Percentiles rank a stretch among this genome's conserved stretches.
Evolutionary conservation across 2,888 invertebrate species (phyloP).

Genomic region (Isoperla grammatica): DNA sequence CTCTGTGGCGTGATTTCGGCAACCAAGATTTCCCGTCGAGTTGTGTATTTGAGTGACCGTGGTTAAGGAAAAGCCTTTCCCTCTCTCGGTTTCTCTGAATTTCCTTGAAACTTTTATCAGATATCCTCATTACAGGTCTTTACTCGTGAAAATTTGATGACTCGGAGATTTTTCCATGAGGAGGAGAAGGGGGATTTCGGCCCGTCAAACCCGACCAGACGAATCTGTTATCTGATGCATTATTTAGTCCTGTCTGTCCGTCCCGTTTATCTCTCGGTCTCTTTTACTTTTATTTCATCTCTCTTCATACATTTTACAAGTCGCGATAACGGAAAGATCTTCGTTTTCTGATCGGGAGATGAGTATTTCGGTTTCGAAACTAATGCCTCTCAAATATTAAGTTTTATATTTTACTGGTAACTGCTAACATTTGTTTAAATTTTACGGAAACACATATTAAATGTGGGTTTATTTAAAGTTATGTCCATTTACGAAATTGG

Average conservation of each 20-base stretch:
- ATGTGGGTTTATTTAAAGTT: too few species aligned
- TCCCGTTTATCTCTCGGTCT: background rate
- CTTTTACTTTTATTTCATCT: constrained; percentile 15
- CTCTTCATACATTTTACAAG: constrained; percentile 4
- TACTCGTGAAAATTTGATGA: constrained; percentile 41
- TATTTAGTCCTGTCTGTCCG: constrained; percentile 28
- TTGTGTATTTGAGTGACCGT: constrained; percentile 15
- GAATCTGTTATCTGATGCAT: constrained; percentile 32
- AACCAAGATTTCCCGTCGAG: too few species aligned
- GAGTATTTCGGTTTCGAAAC: too few species aligned
- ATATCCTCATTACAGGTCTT: constrained; percentile 44
- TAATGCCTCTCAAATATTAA: too few species aligned
- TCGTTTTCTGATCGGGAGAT: too few species aligned
- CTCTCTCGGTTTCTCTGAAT: constrained; percentile 22
- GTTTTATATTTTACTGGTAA: too few species aligned
- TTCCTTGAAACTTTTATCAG: constrained; percentile 41
- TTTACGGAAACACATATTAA: too few species aligned
- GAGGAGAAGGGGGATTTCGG: constrained; percentile 24
- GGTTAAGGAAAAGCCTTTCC: constrained; percentile 16
- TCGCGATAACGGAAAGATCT: too few species aligned
- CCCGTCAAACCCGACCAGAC: constrained; percentile 31
- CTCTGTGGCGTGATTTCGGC: too few species aligned
- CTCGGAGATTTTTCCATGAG: constrained; percentile 29
- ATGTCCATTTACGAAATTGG: too few species aligned
- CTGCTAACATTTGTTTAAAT: too few species aligned